Evolutionary conservation across 2,888 invertebrate genomes (phyloP), one percentile per base, ranked within the genome.

Genomic region (Spisula subtruncata): DNA sequence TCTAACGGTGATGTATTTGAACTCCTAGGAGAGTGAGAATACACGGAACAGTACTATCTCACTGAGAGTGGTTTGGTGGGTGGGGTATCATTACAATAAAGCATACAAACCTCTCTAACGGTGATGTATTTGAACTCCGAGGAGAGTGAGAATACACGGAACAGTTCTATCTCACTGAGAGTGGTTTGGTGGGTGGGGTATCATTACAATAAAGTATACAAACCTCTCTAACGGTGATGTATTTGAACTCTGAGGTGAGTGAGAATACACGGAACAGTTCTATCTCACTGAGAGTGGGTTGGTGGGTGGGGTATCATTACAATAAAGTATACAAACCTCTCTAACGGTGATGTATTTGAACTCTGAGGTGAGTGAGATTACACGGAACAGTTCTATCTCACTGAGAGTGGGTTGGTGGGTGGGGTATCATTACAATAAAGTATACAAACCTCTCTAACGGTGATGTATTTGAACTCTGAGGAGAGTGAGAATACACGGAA

Each of bases 401-500:
- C 99, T 99, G 0, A 99, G 97, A 0, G 99, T 99, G 20, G 99
- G 99, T 96, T 99, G 20, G 99, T n/a, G n/a, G n/a, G n/a, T n/a
- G n/a, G n/a, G n/a, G n/a, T n/a, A n/a, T n/a, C n/a, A 51, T 51
- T 51, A 51, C 51, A 51, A 51, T 6, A 12, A 71, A 32, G 87
- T 75, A 83, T 41, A 89, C 94, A 89, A 88, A 96, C 96, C 95
- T 96, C 96, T 94, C 96, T 93, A 51, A 99, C 99, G 0, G 98
- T 98, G 79, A 99, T 98, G 96, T 99, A 98, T 94, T 98, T 98
- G 97, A 99, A 99, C 97, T 99, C 99, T 0, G 98, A 98, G 0
- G 99, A 99, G n/a, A 99, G 97, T 0, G 99, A 99, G 97, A 99
- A 99, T n/a, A 99, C 99, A 0, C 98, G 96, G 97, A 99, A 99